These are phyloP conservation scores for Lemur catta DNA, from an alignment of 2,797 vertebrate species.

Conservation along the genomic window DNA sequence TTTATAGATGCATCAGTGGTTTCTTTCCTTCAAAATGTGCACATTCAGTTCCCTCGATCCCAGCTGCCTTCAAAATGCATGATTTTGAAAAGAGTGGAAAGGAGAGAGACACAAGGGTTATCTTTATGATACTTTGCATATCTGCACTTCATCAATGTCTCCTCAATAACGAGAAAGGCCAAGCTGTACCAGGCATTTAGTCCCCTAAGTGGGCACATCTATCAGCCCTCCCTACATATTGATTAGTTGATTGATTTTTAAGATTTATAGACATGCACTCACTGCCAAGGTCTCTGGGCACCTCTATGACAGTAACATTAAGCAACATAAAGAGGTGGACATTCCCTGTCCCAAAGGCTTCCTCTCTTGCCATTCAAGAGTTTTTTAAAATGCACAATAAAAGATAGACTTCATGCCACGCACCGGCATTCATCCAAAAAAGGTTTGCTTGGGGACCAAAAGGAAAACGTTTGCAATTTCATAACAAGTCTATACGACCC, in stretches of 20 bases:
- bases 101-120: background rate
- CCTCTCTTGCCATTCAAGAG: constrained; percentile 24
- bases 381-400: constrained; percentile 54
- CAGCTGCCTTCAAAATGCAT: constrained; percentile 25
- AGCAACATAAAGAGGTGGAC: constrained; percentile 33
- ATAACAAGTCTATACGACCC: background rate
- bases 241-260: constrained; percentile 70
- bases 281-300: constrained; percentile 63
- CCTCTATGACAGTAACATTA: constrained; percentile 53
- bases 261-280: constrained; percentile 74
- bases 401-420: background rate
- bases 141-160: constrained; percentile 53
- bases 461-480: background rate
- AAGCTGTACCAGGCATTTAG: constrained; percentile 23
- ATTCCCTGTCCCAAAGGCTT: constrained; percentile 48
- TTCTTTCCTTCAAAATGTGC: constrained; percentile 46
- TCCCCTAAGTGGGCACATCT: constrained; percentile 53
- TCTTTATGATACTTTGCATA: constrained; percentile 30
- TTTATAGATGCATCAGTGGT: constrained; percentile 49
- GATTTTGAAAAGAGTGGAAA: constrained; percentile 7
- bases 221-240: constrained; percentile 46
- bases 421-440: constrained; percentile 40
- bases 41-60: constrained; percentile 33
- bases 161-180: constrained; percentile 42
- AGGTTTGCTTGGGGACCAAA: background rate